Base-by-base conservation (phyloP, 1,140 invertebrate genomes). In the Vollenhovia emeryi region DNA sequence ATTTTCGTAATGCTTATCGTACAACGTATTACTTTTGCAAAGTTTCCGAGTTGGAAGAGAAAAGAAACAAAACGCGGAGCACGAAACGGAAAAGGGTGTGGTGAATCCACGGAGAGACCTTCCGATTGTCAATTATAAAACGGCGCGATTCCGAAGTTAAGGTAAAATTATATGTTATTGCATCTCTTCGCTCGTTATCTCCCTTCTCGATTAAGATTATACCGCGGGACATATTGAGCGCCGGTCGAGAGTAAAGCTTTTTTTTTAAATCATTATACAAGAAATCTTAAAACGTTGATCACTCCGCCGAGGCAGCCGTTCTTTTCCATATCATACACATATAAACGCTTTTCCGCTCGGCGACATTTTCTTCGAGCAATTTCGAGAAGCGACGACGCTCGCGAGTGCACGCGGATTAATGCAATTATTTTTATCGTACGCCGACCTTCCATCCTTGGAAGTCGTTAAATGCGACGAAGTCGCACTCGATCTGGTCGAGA, bases 391-490 rank as follows among this genome's bases (percentile, higher is more conserved):
- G 13, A 43, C 27, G 30, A 40, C 74, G 57, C 52, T n/a, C 8
- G 33, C 27, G 43, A 33, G 18, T 5, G 18, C 55, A 30, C 40
- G 59, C 33, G 36, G 43, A 66, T 69, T 71, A 80, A 80, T 57
- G 66, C 66, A 57, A 71, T 82, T 71, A 82, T 71, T 82, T 82
- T 82, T 82, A 82, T 82, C 50, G 66, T 73, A 33, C 78, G 50
- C 66, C 78, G 66, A 82, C 78, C 68, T 82, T 57, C 66, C 52
- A 82, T 82, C 78, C 78, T 82, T 82, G 78, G 78, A 45, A 73
- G 66, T 71, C 66, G 66, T 82, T 82, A 82, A 71, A 82, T 33
- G 66, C 78, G 66, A 78, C 83, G 60, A 84, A 84, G 83, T 80
- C 45, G 57, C 83, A 78, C 75, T 78, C 59, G 73, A 84, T 84